These are phyloP conservation scores for Picathartes gymnocephalus DNA, from an alignment of 2,113 vertebrate species.

Conservation along the genomic window DNA sequence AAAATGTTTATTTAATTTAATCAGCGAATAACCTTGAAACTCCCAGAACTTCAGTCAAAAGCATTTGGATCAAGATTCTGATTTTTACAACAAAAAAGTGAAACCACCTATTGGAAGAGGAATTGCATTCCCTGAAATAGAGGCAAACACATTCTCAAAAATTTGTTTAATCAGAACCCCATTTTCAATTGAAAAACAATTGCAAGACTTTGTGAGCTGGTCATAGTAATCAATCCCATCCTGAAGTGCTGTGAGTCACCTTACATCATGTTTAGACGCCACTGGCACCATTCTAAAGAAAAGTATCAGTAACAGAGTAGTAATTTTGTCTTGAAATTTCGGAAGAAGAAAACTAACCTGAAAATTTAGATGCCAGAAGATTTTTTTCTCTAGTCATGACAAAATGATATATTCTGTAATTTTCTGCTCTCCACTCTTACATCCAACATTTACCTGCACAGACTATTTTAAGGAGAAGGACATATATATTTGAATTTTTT, in stretches of 20 bases:
- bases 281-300: neutral
- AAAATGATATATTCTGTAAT: neutral
- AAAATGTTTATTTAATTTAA: neutral
- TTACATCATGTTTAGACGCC: neutral
- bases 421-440: neutral
- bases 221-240: neutral
- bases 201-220: neutral
- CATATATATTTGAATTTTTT: neutral
- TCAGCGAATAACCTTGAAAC: neutral
- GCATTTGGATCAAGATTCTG: neutral
- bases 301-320: neutral
- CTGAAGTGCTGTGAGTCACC: neutral
- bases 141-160: neutral
- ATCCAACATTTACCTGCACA: neutral
- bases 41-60: neutral
- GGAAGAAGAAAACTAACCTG: neutral
- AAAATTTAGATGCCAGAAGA: neutral
- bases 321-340: neutral
- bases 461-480: neutral
- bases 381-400: neutral
- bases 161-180: neutral
- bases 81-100: neutral
- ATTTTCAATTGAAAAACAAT: neutral
- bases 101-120: neutral
- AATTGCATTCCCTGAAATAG: neutral